These are phyloP conservation scores for Philereme transversata DNA, from an alignment of 2,888 invertebrate genomes.

Conservation along the genomic window DNA sequence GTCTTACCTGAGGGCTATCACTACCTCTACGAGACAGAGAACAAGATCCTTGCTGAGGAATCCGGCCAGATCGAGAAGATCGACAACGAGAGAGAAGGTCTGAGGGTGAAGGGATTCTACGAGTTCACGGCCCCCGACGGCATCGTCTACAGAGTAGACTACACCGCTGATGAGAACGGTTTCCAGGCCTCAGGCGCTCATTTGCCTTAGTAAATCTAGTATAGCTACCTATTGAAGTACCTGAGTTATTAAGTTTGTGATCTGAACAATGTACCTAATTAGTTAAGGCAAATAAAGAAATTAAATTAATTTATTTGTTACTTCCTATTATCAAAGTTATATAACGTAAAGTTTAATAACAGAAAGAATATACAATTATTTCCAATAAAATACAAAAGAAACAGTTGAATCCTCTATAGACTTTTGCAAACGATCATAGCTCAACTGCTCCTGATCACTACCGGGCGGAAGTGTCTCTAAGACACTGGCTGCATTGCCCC, in stretches of 20 bases:
- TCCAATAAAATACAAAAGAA: too few relatives aligned
- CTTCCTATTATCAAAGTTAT: background rate
- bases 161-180: constrained; percentile 76
- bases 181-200: constrained; percentile 68
- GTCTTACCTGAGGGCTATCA: constrained; percentile 70
- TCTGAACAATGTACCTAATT: constrained; percentile 32
- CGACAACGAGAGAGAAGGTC: constrained; percentile 56
- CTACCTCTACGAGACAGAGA: constrained; percentile 78
- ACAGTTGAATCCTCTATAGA: too few relatives aligned
- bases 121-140: constrained; percentile 75
- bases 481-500: too few relatives aligned
- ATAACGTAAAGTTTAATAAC: too few relatives aligned
- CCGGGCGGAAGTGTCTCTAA: too few relatives aligned
- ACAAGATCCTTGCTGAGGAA: constrained; percentile 77
- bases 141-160: constrained; percentile 75
- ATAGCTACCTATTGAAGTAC: constrained; percentile 27
- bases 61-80: constrained; percentile 66
- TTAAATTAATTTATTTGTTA: constrained; percentile 30
- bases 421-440: too few relatives aligned
- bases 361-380: too few relatives aligned
- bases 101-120: constrained; percentile 72
- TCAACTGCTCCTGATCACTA: too few relatives aligned
- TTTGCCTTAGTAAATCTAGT: constrained; percentile 59
- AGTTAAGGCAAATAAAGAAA: constrained; percentile 37
- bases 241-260: constrained; percentile 26